These are phyloP conservation scores for Isaurus tuberculatus DNA, from an alignment of 92 coral and sea anemone species.

Conservation along the genomic window DNA sequence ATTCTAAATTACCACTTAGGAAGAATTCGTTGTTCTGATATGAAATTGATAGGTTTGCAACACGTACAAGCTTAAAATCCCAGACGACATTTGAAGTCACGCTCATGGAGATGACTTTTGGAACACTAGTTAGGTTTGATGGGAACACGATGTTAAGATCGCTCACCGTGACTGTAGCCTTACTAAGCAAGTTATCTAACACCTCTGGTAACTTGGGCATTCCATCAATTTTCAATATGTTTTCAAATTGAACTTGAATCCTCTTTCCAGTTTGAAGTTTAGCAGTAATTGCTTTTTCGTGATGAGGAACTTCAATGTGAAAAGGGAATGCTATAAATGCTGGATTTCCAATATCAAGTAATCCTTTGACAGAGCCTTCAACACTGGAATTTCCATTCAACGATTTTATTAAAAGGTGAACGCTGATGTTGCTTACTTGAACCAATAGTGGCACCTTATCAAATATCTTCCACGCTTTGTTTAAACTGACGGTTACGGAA, in stretches of 20 bases:
- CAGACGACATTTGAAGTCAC: conserved; percentile 42
- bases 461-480: conserved; percentile 54
- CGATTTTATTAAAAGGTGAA: conserved; percentile 5
- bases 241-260: conserved; percentile 29
- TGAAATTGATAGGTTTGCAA: conserved; percentile 29
- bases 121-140: conserved; percentile 35
- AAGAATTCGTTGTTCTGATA: conserved; percentile 26
- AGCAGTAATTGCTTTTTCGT: conserved; percentile 6
- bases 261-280: conserved; percentile 54
- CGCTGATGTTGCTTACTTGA: conserved; percentile 18
- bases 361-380: conserved; percentile 51
- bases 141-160: conserved; percentile 32
- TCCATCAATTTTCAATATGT: conserved; percentile 53
- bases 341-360: conserved; percentile 53
- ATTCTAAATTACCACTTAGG: conserved; percentile 44
- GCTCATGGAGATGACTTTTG: conserved; percentile 24
- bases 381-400: conserved; percentile 32
- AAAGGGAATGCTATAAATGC: conserved; percentile 51
- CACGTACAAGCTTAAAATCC: conserved; percentile 43
- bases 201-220: conserved; percentile 41
- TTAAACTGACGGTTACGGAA: conserved; percentile 12
- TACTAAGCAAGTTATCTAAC: conserved; percentile 28
- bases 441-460: conserved; percentile 19
- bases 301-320: conserved; percentile 47
- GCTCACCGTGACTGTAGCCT: conserved; percentile 29